Base-by-base conservation (phyloP, 2,797 vertebrate species). In the Cephalopachus bancanus region DNA sequence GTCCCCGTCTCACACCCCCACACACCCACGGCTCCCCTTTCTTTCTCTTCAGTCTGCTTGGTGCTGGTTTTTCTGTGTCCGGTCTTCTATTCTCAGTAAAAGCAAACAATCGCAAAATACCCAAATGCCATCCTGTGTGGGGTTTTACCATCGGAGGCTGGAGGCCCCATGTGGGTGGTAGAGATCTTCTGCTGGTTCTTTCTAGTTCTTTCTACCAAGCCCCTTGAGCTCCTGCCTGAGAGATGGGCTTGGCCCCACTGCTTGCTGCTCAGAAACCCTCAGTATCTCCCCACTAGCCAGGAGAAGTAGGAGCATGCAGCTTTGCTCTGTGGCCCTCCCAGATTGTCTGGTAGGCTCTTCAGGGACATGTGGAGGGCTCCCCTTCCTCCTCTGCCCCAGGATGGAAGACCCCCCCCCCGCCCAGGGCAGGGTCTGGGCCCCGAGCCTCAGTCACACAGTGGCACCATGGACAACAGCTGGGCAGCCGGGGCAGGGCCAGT, bases 11-110 rank as follows among this genome's bases (percentile, higher is more conserved):
- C 51, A 30, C 53, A 44, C 11, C 59, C 14, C 14, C 3, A 5
- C 37, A 37, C 37, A 37, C 3, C 37, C 37, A 37, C 37, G 7
- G 17, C 10, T 9, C 37, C 49, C 16, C 20, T 28, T 37, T 44
- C 62, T 88, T 85, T 88, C 69, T 78, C 22, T 74, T 67, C 57
- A 20, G 57, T 69, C 53, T 67, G 0, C 37, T 79, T 55, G 57
- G 30, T 80, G 37, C 59, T 65, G n/a, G 19, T 37, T 37, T 89
- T 84, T 62, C 65, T 62, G n/a, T 24, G 20, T 11, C 16, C 30
- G 20, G 51, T 49, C 37, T 93, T 49, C 69, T 26, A 20, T 37
- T 72, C 57, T 86, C 53, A 92, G 80, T 49, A 78, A 69, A 95
- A 84, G 51, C 83, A 93, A 79, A 55, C 88, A 22, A 65, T 83